A percentile compares a stretch with the other conserved stretches of the same genome.
phyloP scores from a whole-genome alignment of 2,113 vertebrate species.

The Oncorhynchus kisutch region DNA sequence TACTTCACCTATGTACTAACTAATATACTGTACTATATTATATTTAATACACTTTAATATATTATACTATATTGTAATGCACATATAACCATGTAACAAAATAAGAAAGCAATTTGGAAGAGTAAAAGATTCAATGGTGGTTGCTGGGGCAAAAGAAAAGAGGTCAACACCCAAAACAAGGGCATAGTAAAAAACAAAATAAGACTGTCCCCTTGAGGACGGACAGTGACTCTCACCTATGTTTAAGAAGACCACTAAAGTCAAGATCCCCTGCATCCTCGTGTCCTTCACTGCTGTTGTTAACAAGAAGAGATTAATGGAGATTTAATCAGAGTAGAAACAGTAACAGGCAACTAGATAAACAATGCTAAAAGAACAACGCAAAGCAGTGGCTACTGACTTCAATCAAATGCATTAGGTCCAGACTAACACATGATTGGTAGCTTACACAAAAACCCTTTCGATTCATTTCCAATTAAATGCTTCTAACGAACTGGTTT shows the following conservation, averaged over 20 bases:
- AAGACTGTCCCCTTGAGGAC: slow-evolving; percentile 36
- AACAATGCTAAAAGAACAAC: slow-evolving; percentile 72
- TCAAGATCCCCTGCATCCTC: slow-evolving; percentile 99
- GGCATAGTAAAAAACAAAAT: slow-evolving; percentile 18
- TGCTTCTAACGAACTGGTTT: slow-evolving; percentile 57
- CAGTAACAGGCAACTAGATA: slow-evolving; percentile 61
- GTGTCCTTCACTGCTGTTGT: slow-evolving; percentile 97
- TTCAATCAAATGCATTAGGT: slow-evolving; percentile 63
- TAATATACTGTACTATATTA: neutral
- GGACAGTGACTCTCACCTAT: slow-evolving; percentile 90
- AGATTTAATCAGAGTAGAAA: slow-evolving; percentile 74
- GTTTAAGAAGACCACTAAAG: slow-evolving; percentile 99
- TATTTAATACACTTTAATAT: neutral
- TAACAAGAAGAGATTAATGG: slow-evolving; percentile 89
- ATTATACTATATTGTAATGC: neutral
- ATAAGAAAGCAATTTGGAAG: neutral
- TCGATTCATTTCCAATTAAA: slow-evolving; percentile 34
- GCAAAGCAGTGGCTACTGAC: slow-evolving; percentile 58
- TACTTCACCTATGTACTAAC: neutral
- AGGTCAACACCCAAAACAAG: slow-evolving; percentile 32
- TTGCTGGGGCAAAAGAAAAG: slow-evolving; percentile 17
- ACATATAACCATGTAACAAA: neutral
- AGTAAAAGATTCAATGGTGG: slow-evolving; percentile 15
- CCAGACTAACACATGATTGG: slow-evolving; percentile 68
- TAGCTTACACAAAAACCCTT: slow-evolving; percentile 66